Evolutionary conservation across 2,797 vertebrate species (phyloP).

Genomic region (Phoeniculus purpureus): DNA sequence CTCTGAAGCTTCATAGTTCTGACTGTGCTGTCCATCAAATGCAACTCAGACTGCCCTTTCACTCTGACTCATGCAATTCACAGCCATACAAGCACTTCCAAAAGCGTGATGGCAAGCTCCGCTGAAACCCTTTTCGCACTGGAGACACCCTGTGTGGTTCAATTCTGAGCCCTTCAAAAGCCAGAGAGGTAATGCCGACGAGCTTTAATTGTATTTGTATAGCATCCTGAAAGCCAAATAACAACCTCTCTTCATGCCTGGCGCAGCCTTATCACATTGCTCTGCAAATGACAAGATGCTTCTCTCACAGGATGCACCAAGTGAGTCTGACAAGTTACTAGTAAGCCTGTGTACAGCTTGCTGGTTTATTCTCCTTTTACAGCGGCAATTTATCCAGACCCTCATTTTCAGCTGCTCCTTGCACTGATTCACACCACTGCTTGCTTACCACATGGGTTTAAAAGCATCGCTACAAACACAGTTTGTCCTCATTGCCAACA

Average conservation of each 20-base stretch:
- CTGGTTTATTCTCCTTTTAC: conserved; percentile 43
- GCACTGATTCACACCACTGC: background rate
- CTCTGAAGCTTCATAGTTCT: conserved; percentile 18
- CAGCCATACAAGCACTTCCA: background rate
- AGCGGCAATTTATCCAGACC: conserved; percentile 39
- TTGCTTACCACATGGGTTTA: conserved; percentile 58
- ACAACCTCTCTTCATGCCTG: background rate
- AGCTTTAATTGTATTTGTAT: background rate
- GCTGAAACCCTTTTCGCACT: background rate
- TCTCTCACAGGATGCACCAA: background rate
- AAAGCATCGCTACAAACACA: conserved; percentile 62
- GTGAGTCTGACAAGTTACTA: conserved; percentile 51
- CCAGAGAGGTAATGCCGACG: background rate
- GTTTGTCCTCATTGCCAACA: conserved; percentile 19
- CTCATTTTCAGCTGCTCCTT: conserved; percentile 47
- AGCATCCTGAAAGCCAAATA: background rate
- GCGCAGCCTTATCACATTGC: background rate
- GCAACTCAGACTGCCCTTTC: background rate
- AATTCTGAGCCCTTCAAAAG: background rate
- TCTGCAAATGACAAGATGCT: conserved; percentile 10
- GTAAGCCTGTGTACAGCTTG: conserved; percentile 14
- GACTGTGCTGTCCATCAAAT: conserved; percentile 16
- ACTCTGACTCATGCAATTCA: background rate
- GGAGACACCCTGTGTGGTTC: background rate
- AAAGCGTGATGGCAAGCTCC: background rate